Evolutionary conservation across 2,888 invertebrate species (phyloP).

Genomic region (Stenodema calcarata): DNA sequence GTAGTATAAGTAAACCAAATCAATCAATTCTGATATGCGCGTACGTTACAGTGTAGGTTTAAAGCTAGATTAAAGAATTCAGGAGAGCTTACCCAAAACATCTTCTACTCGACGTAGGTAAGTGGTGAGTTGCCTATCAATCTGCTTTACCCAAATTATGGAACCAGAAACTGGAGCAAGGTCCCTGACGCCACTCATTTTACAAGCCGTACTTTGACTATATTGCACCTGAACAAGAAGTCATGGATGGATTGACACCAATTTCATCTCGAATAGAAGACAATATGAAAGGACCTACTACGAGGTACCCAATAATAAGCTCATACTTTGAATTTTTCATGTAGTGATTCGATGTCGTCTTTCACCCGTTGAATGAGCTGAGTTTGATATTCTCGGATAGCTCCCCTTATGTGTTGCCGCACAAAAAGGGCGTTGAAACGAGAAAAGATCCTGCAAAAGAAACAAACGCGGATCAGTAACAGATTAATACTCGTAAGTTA

Average conservation of each 20-base stretch:
- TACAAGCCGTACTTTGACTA: constrained; percentile 90
- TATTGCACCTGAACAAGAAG: constrained; percentile 74
- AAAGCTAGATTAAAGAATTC: neutral
- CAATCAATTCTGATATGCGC: no score
- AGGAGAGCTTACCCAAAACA: constrained; percentile 76
- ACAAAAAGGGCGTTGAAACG: constrained; percentile 99
- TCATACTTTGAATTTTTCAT: constrained; percentile 94
- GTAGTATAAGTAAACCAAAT: no score
- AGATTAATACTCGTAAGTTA: neutral
- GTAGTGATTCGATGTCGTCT: constrained; percentile 96
- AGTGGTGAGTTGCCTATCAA: constrained; percentile 95
- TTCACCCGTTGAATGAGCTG: constrained; percentile 98
- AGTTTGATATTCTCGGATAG: constrained; percentile 98
- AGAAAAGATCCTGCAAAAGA: constrained; percentile 79
- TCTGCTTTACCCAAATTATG: constrained; percentile 98
- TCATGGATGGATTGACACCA: neutral
- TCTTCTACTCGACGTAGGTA: constrained; percentile 97
- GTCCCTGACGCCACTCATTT: constrained; percentile 89
- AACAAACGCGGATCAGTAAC: neutral
- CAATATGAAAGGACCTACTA: neutral
- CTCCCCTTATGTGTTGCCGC: constrained; percentile 97
- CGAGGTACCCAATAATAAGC: neutral
- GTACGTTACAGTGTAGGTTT: no score
- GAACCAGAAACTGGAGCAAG: constrained; percentile 97
- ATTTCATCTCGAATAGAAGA: neutral